phyloP scores from a whole-genome alignment of 2,113 vertebrate species.

The Typhlomys cinereus region DNA sequence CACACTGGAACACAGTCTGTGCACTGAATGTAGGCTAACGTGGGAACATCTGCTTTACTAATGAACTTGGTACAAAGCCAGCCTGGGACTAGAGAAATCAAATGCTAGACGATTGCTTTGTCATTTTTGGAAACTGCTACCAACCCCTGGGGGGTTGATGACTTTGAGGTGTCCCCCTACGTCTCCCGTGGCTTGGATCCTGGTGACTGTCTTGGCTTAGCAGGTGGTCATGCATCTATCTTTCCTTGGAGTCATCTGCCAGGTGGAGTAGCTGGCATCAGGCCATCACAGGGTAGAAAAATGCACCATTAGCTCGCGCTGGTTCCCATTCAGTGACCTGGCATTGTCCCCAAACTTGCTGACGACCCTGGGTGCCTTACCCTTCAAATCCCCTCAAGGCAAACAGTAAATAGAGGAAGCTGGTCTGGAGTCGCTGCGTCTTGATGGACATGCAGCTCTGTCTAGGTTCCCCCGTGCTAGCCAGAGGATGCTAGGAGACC shows the following conservation, averaged over 20 bases:
- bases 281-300: not conserved
- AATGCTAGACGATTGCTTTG: not conserved
- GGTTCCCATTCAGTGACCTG: too few relatives aligned
- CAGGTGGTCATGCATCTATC: not conserved
- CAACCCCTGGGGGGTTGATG: not conserved
- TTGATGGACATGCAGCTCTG: not conserved
- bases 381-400: not conserved
- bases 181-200: not conserved
- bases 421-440: not conserved
- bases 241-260: not conserved
- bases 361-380: not conserved
- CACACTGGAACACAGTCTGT: not conserved
- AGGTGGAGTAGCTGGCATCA: not conserved
- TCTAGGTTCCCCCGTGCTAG: not conserved
- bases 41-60: not conserved
- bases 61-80: not conserved
- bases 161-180: not conserved
- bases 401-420: not conserved
- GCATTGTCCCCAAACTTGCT: fast-evolving
- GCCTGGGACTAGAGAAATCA: not conserved
- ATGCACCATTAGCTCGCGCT: not conserved
- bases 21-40: fast-evolving
- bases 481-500: not conserved
- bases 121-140: not conserved
- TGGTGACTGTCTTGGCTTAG: not conserved